A percentile compares a stretch with the other conserved stretches of the same genome.
phyloP scores from a whole-genome alignment of 2,113 vertebrate species.

The Salvelinus sp. region DNA sequence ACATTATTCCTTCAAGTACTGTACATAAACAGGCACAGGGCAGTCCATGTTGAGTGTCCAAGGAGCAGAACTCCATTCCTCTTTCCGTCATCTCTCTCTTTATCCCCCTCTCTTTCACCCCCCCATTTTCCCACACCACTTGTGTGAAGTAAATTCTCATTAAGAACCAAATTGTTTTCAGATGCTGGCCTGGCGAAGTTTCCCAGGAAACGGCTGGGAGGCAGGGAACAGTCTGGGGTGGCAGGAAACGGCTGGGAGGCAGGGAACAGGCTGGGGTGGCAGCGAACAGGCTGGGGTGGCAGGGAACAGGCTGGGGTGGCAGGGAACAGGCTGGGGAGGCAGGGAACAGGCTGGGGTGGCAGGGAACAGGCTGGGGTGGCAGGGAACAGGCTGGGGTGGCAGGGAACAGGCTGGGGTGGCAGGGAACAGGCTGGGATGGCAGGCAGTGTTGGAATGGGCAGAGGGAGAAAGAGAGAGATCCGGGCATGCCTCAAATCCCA shows the following conservation, averaged over 20 bases:
- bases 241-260: too few relatives aligned
- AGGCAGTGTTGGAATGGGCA: slow-evolving; percentile 76
- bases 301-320: too few relatives aligned
- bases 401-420: too few relatives aligned
- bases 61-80: slow-evolving; percentile 24
- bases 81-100: slow-evolving; percentile 14
- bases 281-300: too few relatives aligned
- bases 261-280: too few relatives aligned
- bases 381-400: too few relatives aligned
- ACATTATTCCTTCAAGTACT: neutral
- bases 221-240: too few relatives aligned
- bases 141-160: slow-evolving; percentile 86
- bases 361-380: too few relatives aligned
- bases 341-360: too few relatives aligned
- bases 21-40: neutral
- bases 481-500: slow-evolving; percentile 86
- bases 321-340: too few relatives aligned
- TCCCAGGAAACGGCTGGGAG: slow-evolving; percentile 85
- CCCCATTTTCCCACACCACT: slow-evolving; percentile 74
- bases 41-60: slow-evolving; percentile 14
- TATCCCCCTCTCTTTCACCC: slow-evolving; percentile 20
- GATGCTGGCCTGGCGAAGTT: slow-evolving; percentile 81
- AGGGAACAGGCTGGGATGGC: too few relatives aligned
- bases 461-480: slow-evolving; percentile 73
- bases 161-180: slow-evolving; percentile 91